Evolutionary conservation across 2,797 vertebrate genomes (phyloP), one percentile per base, ranked within the genome.

Genomic region (Pteropus rufus): DNA sequence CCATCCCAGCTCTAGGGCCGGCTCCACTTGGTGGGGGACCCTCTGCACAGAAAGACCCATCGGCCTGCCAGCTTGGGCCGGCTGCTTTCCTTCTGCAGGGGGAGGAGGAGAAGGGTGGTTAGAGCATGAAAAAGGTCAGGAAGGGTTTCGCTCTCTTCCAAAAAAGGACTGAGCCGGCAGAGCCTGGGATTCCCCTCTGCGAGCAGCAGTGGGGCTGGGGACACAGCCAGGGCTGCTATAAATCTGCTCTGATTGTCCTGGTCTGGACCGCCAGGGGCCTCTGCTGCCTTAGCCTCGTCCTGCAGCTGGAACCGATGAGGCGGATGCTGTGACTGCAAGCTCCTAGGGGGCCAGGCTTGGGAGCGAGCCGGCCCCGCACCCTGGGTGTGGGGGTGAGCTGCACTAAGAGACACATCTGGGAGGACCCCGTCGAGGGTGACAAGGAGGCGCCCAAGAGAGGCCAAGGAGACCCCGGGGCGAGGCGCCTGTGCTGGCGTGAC

Each of bases 371-470:
- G 54, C 18, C n/a, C 64, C 46, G 75, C 10, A 19, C 9, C 36
- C 29, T 7, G 14, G 9, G 44, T 0, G 0, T 16, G 21, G 0
- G 16, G 21, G 0, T 0, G 2, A 12, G 6, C n/a, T 46, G 18
- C 54, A 23, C 70, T 70, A 39, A 41, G 69, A 85, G 60, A 69
- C 6, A 6, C 46, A 9, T 19, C 46, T 10, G 12, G 39, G 19
- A 89, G n/a, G 36, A 29, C 5, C 1, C 2, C 41, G 44, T 89
- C 80, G 7, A 92, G 29, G 56, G 10, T 52, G 65, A 69, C 34
- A 72, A 10, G 19, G 49, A 44, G 16, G 54, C 1, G 5, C 49
- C 31, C 41, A 1, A 11, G 54, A 79, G 24, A 60, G 23, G 18
- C 44, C 18, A 10, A 26, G 44, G 69, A 26, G 23, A 21, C 44